Conservation (phyloP, 2,888 invertebrate species). For the Melangyna quadrimaculata region DNA sequence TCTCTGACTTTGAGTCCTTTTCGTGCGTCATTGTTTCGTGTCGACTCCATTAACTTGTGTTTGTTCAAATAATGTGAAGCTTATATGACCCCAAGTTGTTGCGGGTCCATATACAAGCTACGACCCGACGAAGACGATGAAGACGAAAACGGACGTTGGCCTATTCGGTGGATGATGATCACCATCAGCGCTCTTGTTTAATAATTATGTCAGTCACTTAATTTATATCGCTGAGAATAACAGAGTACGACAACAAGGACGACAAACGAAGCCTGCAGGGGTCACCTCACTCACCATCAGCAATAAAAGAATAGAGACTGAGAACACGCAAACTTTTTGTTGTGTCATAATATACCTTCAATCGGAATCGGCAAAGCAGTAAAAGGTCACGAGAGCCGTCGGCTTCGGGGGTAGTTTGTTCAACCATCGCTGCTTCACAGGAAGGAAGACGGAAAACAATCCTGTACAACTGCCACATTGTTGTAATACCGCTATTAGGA, state of each 20-base stretch:
- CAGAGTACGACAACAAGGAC: conserved; percentile 24
- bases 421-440: background rate
- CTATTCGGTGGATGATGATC: conserved; percentile 41
- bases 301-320: conserved; percentile 24
- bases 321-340: conserved; percentile 60
- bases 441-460: conserved; percentile 1
- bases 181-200: conserved; percentile 61
- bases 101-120: conserved; percentile 14
- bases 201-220: conserved; percentile 80
- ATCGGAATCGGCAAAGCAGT: conserved; percentile 50
- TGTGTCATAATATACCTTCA: conserved; percentile 27
- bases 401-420: conserved; percentile 59
- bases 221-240: conserved; percentile 79
- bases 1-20: background rate
- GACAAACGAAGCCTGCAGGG: conserved; percentile 44
- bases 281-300: conserved; percentile 44
- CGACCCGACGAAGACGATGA: background rate
- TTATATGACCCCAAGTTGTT: conserved; percentile 61
- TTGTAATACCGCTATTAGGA: conserved; percentile 48
- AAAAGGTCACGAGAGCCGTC: conserved; percentile 70
- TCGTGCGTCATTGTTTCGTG: conserved; percentile 9
- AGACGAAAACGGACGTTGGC: background rate
- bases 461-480: conserved; percentile 49
- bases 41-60: conserved; percentile 56
- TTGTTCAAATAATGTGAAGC: conserved; percentile 63